Conservation (phyloP, 2,797 vertebrate species). For the Pristis pectinata region DNA sequence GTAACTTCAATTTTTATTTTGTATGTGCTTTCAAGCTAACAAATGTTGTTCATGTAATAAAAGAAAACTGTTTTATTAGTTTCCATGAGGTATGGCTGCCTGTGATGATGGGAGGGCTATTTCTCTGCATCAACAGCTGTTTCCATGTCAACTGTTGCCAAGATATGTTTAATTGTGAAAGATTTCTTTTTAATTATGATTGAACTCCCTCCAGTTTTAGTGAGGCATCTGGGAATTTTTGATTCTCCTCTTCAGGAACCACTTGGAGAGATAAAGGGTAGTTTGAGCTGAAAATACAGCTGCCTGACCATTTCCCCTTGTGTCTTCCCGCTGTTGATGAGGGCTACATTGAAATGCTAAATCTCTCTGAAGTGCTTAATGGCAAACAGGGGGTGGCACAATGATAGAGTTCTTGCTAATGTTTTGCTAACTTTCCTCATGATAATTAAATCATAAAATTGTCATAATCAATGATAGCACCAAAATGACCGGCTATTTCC, state of each 20-base stretch:
- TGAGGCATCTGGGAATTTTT: constrained; percentile 40
- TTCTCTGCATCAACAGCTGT: constrained; percentile 42
- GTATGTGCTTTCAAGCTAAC: neutral
- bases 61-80: neutral
- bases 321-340: constrained; percentile 39
- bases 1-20: neutral
- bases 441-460: constrained; percentile 38
- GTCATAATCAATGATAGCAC: constrained; percentile 42
- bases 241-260: constrained; percentile 40
- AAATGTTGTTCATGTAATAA: neutral
- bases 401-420: neutral
- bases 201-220: constrained; percentile 41
- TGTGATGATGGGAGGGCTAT: constrained; percentile 9
- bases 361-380: constrained; percentile 28
- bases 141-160: constrained; percentile 49
- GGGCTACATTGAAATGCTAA: constrained; percentile 41
- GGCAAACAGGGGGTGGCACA: constrained; percentile 14
- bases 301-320: constrained; percentile 41
- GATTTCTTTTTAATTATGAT: constrained; percentile 41
- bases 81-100: constrained; percentile 10
- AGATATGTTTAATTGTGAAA: constrained; percentile 47
- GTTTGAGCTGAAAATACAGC: constrained; percentile 37
- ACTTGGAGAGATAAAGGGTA: constrained; percentile 38
- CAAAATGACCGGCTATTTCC: constrained; percentile 42
- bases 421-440: constrained; percentile 40